Conservation (phyloP, 2,888 invertebrate genomes). For the Euclidia mi region DNA sequence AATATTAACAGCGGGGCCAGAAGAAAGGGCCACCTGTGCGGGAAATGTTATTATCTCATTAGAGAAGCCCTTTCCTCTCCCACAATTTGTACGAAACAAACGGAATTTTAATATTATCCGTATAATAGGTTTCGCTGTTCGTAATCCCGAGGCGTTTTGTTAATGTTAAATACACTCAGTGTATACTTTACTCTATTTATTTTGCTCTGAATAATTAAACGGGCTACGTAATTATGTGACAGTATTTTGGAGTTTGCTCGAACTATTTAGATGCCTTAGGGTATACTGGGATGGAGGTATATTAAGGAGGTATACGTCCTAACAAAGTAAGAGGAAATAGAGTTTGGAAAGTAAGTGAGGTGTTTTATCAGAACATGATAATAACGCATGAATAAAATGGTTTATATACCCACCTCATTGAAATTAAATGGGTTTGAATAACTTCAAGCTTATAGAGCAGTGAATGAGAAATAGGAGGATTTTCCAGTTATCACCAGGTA, state of each 20-base stretch:
- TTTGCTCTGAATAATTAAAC: constrained; percentile 50
- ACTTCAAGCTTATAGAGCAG: no score
- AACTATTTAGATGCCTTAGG: constrained; percentile 1
- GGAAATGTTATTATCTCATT: constrained; percentile 84
- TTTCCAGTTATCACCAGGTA: no score
- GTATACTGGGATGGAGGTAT: no score
- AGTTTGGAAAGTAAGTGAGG: no score
- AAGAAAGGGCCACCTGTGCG: constrained; percentile 70
- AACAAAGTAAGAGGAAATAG: no score
- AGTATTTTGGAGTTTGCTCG: not conserved
- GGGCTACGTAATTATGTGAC: constrained; percentile 32
- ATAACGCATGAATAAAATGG: no score
- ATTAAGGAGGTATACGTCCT: no score
- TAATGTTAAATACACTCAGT: constrained; percentile 55
- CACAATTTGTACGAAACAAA: constrained; percentile 79
- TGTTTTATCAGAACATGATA: no score
- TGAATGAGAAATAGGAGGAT: no score
- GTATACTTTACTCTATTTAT: constrained; percentile 36
- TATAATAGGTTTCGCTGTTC: constrained; percentile 62
- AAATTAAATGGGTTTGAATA: no score
- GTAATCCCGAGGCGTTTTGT: constrained; percentile 66
- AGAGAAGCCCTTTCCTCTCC: constrained; percentile 74
- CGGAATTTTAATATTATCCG: constrained; percentile 78
- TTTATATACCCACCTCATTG: no score
- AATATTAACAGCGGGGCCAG: constrained; percentile 51